Conservation (phyloP, 2,113 vertebrate species). For the Campylomormyrus numenius region DNA sequence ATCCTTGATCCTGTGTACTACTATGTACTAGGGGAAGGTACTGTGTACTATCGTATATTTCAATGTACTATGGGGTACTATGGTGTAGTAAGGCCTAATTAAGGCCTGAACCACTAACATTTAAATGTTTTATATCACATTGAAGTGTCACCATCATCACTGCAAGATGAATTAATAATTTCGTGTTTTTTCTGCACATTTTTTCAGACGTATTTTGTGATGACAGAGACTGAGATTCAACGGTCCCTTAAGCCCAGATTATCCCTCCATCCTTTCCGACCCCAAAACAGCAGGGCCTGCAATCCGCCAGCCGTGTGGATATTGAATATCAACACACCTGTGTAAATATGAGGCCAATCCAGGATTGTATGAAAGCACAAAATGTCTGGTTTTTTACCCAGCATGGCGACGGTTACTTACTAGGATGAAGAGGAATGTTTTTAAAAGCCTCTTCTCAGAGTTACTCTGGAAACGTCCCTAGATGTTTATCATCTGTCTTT, state of each 20-base stretch:
- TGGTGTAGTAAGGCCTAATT: neutral
- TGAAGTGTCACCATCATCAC: neutral
- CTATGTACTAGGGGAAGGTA: neutral
- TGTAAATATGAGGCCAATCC: conserved; percentile 25
- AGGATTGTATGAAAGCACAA: conserved; percentile 2
- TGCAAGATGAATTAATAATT: neutral
- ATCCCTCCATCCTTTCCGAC: conserved; percentile 24
- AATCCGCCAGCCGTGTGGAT: conserved; percentile 23
- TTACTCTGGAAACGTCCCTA: neutral
- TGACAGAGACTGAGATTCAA: conserved; percentile 29
- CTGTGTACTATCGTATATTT: neutral
- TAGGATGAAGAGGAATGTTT: neutral
- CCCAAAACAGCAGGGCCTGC: conserved; percentile 11
- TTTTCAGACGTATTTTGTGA: neutral
- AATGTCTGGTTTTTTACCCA: neutral
- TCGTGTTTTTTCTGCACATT: neutral
- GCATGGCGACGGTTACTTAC: neutral
- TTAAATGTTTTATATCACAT: neutral
- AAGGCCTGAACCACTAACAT: neutral
- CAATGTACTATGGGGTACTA: neutral
- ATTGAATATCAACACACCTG: conserved; percentile 33
- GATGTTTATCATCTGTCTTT: conserved; percentile 8
- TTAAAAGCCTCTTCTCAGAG: neutral
- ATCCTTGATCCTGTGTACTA: neutral
- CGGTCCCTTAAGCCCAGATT: conserved; percentile 28